These are phyloP conservation scores for Pseudolaguvia tuberculata DNA, from an alignment of 2,113 vertebrate genomes.

Conservation along the genomic window DNA sequence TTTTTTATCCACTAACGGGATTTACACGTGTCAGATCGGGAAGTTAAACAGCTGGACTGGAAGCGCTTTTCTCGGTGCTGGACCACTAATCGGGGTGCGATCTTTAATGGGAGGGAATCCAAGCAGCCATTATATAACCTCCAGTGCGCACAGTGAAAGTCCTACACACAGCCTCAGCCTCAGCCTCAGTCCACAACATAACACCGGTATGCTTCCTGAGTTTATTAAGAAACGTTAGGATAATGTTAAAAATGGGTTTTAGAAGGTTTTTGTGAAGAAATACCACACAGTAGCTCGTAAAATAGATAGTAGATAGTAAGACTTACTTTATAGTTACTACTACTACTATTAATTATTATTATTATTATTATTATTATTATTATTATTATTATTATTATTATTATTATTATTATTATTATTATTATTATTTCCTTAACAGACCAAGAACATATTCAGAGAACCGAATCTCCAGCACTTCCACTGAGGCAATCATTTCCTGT, in stretches of 20 bases:
- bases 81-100: conserved; percentile 90
- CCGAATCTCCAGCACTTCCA: conserved; percentile 76
- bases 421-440: conserved; percentile 65
- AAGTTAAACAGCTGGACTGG: conserved; percentile 98
- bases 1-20: conserved; percentile 91
- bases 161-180: conserved; percentile 68
- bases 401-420: background rate
- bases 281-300: too few species aligned
- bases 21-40: conserved; percentile 97
- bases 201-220: conserved; percentile 73
- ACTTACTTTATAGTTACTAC: background rate
- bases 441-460: conserved; percentile 81
- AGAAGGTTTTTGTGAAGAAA: too few species aligned
- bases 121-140: conserved; percentile 73
- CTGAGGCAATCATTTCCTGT: conserved; percentile 87
- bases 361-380: background rate
- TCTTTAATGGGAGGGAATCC: conserved; percentile 86
- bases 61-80: conserved; percentile 89
- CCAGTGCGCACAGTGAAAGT: conserved; percentile 79
- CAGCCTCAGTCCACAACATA: conserved; percentile 84
- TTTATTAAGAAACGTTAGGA: too few species aligned
- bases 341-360: background rate
- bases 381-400: background rate
- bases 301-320: background rate
- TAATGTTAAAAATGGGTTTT: too few species aligned